Evolutionary conservation across 2,888 invertebrate species (phyloP).

Genomic region (Cheilosia impressa): DNA sequence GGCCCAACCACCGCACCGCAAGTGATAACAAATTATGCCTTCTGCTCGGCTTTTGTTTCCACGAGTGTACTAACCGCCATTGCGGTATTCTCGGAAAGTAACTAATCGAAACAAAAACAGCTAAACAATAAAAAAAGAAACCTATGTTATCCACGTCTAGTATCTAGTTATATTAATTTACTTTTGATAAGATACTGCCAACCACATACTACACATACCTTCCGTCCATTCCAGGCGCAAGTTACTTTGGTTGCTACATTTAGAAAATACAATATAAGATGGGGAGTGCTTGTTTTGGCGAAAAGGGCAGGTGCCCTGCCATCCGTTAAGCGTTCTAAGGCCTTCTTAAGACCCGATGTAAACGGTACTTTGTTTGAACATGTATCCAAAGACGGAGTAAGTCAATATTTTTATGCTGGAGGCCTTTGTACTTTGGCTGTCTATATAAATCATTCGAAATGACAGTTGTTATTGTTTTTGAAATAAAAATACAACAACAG

Average conservation of each 20-base stretch:
- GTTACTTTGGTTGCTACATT: conserved; percentile 1
- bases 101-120: background rate
- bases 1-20: background rate
- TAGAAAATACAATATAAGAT: background rate
- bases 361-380: background rate
- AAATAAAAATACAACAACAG: background rate
- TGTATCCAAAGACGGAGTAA: background rate
- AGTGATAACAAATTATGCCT: conserved; percentile 1
- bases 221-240: background rate
- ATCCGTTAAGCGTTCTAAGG: background rate
- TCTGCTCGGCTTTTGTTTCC: background rate
- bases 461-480: conserved; percentile 16
- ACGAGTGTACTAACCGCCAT: background rate
- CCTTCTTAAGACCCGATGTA: too few species aligned
- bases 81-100: conserved; percentile 4
- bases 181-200: conserved; percentile 39
- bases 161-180: conserved; percentile 2
- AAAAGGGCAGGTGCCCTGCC: background rate
- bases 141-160: conserved; percentile 37
- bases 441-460: conserved; percentile 22
- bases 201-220: background rate
- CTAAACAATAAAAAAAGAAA: conserved; percentile 4
- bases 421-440: background rate
- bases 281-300: background rate
- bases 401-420: background rate